Percentiles rank a stretch among this genome's conserved stretches.
These are phyloP conservation scores for Tor tambroides DNA, from an alignment of 2,113 vertebrate genomes.

Conservation along the genomic window DNA sequence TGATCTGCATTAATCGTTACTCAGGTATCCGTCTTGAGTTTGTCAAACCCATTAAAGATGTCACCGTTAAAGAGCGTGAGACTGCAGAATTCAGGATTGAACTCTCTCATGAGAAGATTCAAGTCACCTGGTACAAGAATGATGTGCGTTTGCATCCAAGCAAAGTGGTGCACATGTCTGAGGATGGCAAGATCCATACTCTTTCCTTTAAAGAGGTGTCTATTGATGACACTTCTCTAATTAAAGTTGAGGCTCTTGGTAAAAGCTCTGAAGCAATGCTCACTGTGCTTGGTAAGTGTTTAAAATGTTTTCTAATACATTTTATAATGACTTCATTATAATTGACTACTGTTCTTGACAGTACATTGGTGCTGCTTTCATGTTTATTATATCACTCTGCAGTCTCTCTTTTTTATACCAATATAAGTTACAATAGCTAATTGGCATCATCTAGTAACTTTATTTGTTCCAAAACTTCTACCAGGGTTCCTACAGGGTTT, in stretches of 20 bases:
- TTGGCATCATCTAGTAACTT: neutral
- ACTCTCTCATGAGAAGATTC: constrained; percentile 92
- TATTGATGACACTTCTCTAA: constrained; percentile 95
- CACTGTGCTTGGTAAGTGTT: constrained; percentile 85
- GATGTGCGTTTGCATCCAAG: constrained; percentile 90
- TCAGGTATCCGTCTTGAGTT: constrained; percentile 96
- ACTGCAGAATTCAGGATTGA: constrained; percentile 93
- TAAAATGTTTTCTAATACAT: neutral
- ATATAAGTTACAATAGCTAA: neutral
- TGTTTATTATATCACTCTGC: too few relatives aligned
- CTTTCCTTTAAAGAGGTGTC: constrained; percentile 91
- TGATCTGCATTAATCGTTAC: neutral
- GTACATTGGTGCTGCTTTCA: neutral
- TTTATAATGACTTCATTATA: neutral
- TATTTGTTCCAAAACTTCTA: neutral
- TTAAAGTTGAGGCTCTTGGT: constrained; percentile 92
- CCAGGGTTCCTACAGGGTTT: neutral
- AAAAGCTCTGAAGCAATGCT: constrained; percentile 91
- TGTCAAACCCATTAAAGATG: constrained; percentile 90
- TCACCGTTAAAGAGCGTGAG: constrained; percentile 95
- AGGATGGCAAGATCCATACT: constrained; percentile 85
- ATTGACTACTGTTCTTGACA: neutral
- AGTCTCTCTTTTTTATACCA: neutral
- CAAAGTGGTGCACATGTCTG: constrained; percentile 88
- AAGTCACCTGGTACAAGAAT: constrained; percentile 94